Evolutionary conservation across 2,113 vertebrate genomes (phyloP), one percentile per base, ranked within the genome.

Genomic region (Percina caprodes): DNA sequence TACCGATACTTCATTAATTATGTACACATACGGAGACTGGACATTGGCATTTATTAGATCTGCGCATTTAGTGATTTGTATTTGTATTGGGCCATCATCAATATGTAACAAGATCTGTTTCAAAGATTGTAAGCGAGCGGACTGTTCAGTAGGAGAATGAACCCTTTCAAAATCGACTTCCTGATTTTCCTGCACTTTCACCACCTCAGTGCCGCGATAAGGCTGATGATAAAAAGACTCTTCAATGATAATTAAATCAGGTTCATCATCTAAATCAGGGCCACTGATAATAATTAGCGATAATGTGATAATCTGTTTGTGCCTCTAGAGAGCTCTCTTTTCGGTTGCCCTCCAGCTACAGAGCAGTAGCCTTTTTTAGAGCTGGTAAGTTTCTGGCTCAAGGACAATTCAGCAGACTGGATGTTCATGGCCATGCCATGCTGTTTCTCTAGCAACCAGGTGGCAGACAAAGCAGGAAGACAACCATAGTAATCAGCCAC

Each of bases 171-270:
- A 90, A 60, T 65, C 51, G n/a, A 42, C 74, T 83, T 62, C 71
- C 73, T 74, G 39, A 74, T 85, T 77, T 69, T 19, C 6, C 62
- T 78, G 77, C 69, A 69, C 86, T 62, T 67, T 78, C 5, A 19
- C 19, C 73, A 80, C 55, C 67, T 59, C 56, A 1, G 18, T 8
- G 62, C 54, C 61, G 58, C 12, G 78, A 88, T 79, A 48, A 86
- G 56, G 42, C 70, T n/a, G 90, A 90, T 89, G 85, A 82, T 71
- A 79, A 78, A 83, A 72, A 86, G 71, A 80, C 84, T 86, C 71
- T 76, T 75, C 82, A 87, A 79, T 87, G 86, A 88, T 87, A 90
- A 90, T 90, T 86, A 87, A 91, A 88, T 87, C 86, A 79, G 87
- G 67, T 87, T 90, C 86, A 87, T 92, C 89, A 87, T 79, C 49